Evolutionary conservation across 2,888 invertebrate species (phyloP).

Genomic region (Sphecodes monilicornis): DNA sequence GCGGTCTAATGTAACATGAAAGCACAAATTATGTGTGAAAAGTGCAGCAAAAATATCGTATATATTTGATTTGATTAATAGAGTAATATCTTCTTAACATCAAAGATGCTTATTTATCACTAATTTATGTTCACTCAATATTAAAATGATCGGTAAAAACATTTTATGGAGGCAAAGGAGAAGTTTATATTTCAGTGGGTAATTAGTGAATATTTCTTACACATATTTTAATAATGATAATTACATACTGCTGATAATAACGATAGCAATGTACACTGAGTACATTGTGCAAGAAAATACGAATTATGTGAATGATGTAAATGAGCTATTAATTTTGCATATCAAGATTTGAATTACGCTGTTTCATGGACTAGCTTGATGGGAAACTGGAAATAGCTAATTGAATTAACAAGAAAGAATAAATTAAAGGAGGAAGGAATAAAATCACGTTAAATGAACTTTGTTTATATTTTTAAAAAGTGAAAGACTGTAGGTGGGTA

Average conservation of each 20-base stretch:
- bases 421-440: neutral
- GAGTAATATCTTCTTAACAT: too few relatives aligned
- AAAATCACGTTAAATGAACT: neutral
- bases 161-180: neutral
- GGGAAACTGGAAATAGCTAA: neutral
- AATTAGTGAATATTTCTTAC: neutral
- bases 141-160: neutral
- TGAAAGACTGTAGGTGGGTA: neutral
- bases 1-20: too few relatives aligned
- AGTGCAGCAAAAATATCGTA: too few relatives aligned
- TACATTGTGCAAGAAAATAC: neutral
- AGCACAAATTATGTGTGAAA: too few relatives aligned
- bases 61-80: too few relatives aligned
- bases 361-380: neutral
- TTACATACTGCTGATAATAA: neutral
- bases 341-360: neutral
- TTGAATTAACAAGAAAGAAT: neutral
- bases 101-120: too few relatives aligned
- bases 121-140: too few relatives aligned
- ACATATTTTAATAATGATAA: too few relatives aligned
- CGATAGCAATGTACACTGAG: neutral
- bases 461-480: neutral
- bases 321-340: neutral
- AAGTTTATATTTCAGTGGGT: neutral
- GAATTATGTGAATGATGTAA: neutral